Conservation (phyloP, 2,888 invertebrate species). For the Eupeodes latifasciatus region DNA sequence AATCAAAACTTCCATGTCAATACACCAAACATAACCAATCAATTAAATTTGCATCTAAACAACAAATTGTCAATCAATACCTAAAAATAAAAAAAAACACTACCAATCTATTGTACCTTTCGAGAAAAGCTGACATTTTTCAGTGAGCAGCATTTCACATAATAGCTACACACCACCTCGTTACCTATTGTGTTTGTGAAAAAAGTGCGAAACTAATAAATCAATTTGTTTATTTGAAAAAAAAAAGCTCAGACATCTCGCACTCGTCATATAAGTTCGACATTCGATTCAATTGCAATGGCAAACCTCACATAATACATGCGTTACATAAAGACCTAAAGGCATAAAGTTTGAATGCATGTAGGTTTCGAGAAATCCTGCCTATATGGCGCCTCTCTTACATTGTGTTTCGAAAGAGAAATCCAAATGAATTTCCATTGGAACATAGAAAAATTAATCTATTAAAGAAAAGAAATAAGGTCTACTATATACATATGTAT, state of each 20-base stretch:
- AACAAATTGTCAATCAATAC: conserved; percentile 20
- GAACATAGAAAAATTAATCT: conserved; percentile 35
- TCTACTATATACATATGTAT: conserved; percentile 29
- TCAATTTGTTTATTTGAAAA: conserved; percentile 69
- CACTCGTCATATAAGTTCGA: conserved; percentile 29
- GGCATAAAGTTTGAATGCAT: not conserved
- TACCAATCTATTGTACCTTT: conserved; percentile 38
- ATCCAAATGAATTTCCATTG: conserved; percentile 20
- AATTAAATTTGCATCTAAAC: conserved; percentile 45
- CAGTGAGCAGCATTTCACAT: not conserved
- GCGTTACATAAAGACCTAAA: conserved; percentile 52
- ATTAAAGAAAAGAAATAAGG: conserved; percentile 24
- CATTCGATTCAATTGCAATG: conserved; percentile 24
- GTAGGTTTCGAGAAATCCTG: conserved; percentile 35
- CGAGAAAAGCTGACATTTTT: not conserved
- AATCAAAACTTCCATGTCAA: conserved; percentile 44
- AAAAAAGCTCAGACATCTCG: conserved; percentile 17
- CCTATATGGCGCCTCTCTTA: conserved; percentile 60
- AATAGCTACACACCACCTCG: not conserved
- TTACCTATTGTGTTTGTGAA: not conserved
- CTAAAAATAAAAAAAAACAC: conserved; percentile 48
- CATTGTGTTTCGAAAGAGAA: conserved; percentile 58
- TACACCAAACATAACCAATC: conserved; percentile 13
- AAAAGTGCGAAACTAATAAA: conserved; percentile 45
- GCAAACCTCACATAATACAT: not conserved